A percentile compares a stretch with the other conserved stretches of the same genome.
phyloP scores from a whole-genome alignment of 2,113 vertebrate genomes.

The cat (Felis catus) region F.catus_Fca126_mat1.0 CM031412.1:216507501-216508000 shows the following conservation, averaged over 20 bases:
- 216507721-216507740: conserved; percentile 50
- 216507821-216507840: background rate
- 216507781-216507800: background rate
- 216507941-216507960: too few species aligned
- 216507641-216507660: conserved; percentile 54
- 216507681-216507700: background rate
- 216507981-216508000: too few species aligned
- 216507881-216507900: too few species aligned
- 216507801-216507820: background rate
- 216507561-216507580: background rate
- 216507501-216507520: background rate
- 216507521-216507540: background rate
- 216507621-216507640: conserved; percentile 68
- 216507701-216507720: conserved; percentile 66
- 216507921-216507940: too few species aligned
- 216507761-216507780: conserved; percentile 47
- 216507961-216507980: too few species aligned
- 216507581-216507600: conserved; percentile 53
- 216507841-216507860: fast-evolving
- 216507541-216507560: background rate
- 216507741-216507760: conserved; percentile 65
- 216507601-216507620: conserved; percentile 67
- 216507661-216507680: conserved; percentile 73
- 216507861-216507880: fast-evolving
- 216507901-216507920: too few species aligned